Evolutionary conservation across 2,797 vertebrate genomes (phyloP).

Genomic region (Moxostoma hubbsi): DNA sequence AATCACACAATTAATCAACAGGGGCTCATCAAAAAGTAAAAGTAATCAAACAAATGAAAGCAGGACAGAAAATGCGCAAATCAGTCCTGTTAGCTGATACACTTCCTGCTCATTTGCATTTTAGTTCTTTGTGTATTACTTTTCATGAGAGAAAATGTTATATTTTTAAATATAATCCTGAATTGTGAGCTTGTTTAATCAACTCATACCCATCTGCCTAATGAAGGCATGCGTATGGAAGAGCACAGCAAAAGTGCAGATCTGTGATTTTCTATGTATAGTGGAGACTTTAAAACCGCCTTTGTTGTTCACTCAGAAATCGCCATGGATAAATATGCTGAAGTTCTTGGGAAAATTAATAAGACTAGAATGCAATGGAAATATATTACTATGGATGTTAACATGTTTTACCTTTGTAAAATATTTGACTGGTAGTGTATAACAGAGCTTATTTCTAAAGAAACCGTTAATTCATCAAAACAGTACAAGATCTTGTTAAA

Average conservation of each 20-base stretch:
- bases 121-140: constrained; percentile 31
- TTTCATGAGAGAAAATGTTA: background rate
- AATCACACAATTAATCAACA: background rate
- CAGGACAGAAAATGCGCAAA: constrained; percentile 22
- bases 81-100: constrained; percentile 46
- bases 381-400: background rate
- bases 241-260: constrained; percentile 19
- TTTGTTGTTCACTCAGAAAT: background rate
- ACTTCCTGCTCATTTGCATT: constrained; percentile 53
- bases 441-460: no score
- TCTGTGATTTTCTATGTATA: constrained; percentile 23
- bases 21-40: background rate
- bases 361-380: background rate
- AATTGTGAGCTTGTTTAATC: background rate
- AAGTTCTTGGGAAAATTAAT: background rate
- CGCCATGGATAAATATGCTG: background rate
- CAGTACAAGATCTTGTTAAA: no score
- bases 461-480: no score
- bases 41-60: constrained; percentile 17
- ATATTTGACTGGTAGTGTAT: no score
- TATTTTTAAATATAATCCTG: constrained; percentile 14
- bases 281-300: background rate
- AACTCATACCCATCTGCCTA: constrained; percentile 22
- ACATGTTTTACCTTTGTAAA: background rate
- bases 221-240: constrained; percentile 30